Conservation (phyloP, 2,113 vertebrate species). For the Macrotis lagotis region DNA sequence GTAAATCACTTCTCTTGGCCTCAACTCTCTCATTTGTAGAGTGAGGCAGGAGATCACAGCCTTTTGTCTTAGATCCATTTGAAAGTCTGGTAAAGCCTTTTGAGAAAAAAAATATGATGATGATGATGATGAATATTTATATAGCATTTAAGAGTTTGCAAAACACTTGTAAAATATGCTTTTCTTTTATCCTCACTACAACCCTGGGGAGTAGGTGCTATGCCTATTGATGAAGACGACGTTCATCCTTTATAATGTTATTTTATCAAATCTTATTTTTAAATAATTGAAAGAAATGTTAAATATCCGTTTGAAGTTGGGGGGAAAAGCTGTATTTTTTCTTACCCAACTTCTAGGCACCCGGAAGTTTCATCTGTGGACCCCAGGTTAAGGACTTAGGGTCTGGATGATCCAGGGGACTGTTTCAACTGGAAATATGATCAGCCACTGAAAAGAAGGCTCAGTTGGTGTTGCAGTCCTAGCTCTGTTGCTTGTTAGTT, state of each 20-base stretch:
- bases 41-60: too few species aligned
- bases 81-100: background rate
- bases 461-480: background rate
- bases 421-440: too few species aligned
- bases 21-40: too few species aligned
- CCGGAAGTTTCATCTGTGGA: background rate
- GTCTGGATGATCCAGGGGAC: too few species aligned
- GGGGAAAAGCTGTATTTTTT: background rate
- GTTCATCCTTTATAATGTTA: too few species aligned
- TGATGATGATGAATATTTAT: background rate
- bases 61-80: background rate
- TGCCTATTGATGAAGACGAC: too few species aligned
- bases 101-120: background rate
- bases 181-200: background rate
- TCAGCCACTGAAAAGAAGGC: background rate
- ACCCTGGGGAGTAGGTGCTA: background rate
- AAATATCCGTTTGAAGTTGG: background rate
- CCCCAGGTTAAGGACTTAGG: too few species aligned
- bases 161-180: background rate
- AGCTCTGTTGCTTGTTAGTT: background rate
- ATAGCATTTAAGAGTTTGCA: too few species aligned
- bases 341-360: background rate
- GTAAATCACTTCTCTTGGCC: too few species aligned
- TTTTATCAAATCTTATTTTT: background rate
- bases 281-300: background rate